Evolutionary conservation across 1,140 invertebrate genomes (phyloP), one percentile per base, ranked within the genome.

Genomic region (Drosophila arizonae): DNA sequence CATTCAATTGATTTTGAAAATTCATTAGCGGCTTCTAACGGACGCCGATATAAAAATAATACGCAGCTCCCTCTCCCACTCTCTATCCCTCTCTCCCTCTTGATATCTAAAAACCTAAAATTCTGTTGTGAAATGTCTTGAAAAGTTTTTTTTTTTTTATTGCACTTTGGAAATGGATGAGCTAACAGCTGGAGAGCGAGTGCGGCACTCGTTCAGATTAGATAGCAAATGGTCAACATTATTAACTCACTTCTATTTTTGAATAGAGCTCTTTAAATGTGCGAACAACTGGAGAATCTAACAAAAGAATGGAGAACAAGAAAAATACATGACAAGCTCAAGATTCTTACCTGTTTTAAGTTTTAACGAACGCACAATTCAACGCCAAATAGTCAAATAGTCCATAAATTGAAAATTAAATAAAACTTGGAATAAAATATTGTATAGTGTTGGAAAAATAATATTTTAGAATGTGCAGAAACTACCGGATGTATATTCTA

Each of bases 171-270:
- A 82, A 82, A 87, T 87, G 75, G 82, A 87, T 88, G 84, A 77
- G 82, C 79, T 87, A 86, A 86, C 82, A 86, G 82, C 82, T 82
- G 82, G 82, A 86, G 81, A 85, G 81, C 80, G 78, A 85, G 79
- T 82, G 79, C 64, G 41, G 76, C 81, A 79, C 81, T 84, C 80
- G 76, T 64, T 61, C 57, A 87, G 81, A 86, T 86, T 86, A 87
- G 81, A 86, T 86, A 87, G 68, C 67, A 76, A 87, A 76, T 76
- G 77, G 75, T 70, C 68, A 72, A 65, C 63, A 55, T 58, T 66
- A 66, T 45, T 48, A 67, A 33, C 43, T 11, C 11, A 13, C 10
- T 36, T 57, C 13, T 2, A 26, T 6, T 28, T 60, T 36, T 60
- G 57, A 60, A 60, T 60, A 60, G 57, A 57, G n/a, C 36, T 15